Evolutionary conservation across 1,140 invertebrate species (phyloP).

Genomic region (Steinernema khuongi): DNA sequence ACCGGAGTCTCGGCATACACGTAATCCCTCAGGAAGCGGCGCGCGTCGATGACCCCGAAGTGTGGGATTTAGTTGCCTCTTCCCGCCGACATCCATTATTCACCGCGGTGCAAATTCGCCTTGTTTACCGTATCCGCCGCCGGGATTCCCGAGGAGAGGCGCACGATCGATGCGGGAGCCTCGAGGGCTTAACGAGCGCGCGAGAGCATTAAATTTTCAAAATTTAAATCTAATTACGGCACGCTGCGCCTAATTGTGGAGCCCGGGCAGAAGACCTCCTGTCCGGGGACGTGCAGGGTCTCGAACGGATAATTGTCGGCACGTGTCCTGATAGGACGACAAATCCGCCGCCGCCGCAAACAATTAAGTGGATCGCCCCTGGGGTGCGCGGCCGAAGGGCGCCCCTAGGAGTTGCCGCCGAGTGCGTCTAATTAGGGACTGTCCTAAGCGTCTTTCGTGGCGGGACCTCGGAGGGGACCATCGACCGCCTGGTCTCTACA

Average conservation of each 20-base stretch:
- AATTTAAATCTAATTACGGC: constrained; percentile 6
- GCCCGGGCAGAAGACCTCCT: background rate
- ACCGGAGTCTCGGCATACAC: background rate
- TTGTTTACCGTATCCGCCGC: constrained; percentile 8
- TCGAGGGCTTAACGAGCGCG: constrained; percentile 9
- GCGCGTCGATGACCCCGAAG: background rate
- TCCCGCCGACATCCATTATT: background rate
- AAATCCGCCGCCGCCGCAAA: background rate
- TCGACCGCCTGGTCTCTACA: too few species aligned
- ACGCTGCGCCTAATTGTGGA: constrained; percentile 7
- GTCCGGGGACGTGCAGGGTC: background rate
- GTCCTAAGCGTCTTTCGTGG: background rate
- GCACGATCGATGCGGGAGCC: constrained; percentile 6
- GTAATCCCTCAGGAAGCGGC: background rate
- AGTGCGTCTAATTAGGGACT: background rate
- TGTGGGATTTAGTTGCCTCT: background rate
- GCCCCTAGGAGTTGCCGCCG: background rate
- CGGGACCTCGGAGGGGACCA: too few species aligned
- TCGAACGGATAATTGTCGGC: constrained; percentile 1
- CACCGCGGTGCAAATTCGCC: constrained; percentile 9
- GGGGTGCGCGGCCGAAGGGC: background rate
- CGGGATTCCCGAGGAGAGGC: background rate
- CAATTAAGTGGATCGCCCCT: background rate
- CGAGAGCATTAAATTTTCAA: constrained; percentile 15
- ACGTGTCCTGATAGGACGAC: constrained; percentile 3